Evolutionary conservation across 2,797 vertebrate species (phyloP), one percentile per base, ranked within the genome.

Genomic region (Centroberyx gerrardi): DNA sequence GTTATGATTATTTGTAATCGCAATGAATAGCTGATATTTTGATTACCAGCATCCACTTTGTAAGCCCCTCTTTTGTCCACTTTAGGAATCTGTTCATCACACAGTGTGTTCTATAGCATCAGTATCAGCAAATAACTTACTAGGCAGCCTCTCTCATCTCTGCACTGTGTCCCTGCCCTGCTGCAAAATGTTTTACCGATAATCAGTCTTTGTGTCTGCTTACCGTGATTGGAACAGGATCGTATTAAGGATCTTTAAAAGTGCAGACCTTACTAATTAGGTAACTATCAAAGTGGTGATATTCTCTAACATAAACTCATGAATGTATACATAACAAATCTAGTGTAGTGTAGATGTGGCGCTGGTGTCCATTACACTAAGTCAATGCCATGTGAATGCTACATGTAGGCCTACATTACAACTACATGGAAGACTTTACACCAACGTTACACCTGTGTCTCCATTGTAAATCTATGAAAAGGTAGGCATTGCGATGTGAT

Each of bases 401-500:
- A 5, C 31, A 33, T 33, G 33, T 33, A 33, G 22, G 22, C 33
- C 4, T 33, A 5, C 4, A 7, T 33, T 3, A 33, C 33, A 33
- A 5, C 33, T 12, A 40, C 10, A 40, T 4, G 7, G 8, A 64
- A 1, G 28, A 59, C 49, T 58, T 74, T 10, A 48, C 60, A 76
- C 31, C 59, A 28, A 4, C 44, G 40, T 60, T 71, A 18, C 52
- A 65, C 15, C 14, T 46, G 36, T 36, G n/a, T 22, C n/a, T 62
- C 38, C 3, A 27, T 59, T 55, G 8, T 73, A n/a, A n/a, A n/a
- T n/a, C 58, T 72, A 48, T 40, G 56, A 18, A 60, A 60, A 22
- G 22, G 22, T 22, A 22, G 22, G 22, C 22, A 22, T 22, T 22
- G 22, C 58, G 58, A 33, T 71, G 10, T 40, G 62, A 64, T 55